A percentile compares a stretch with the other conserved stretches of the same genome.
phyloP scores from a whole-genome alignment of 2,797 vertebrate species.

The Silurus aristotelis region DNA sequence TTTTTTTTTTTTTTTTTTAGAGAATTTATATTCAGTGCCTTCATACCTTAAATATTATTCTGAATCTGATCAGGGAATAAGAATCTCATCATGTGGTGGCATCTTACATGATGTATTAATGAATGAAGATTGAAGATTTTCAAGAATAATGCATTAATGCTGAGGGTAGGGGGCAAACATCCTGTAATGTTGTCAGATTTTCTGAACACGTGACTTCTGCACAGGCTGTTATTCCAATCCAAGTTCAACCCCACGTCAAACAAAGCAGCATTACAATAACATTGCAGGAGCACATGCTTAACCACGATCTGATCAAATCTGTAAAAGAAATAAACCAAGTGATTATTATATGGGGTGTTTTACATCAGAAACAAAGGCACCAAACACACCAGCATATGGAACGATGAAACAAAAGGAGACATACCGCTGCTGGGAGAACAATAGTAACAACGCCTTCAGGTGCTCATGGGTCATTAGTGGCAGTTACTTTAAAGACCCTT shows the following conservation, averaged over 20 bases:
- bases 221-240: conserved; percentile 1
- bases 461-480: neutral
- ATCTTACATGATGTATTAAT: too few relatives aligned
- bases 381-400: conserved; percentile 32
- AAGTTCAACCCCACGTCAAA: neutral
- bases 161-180: too few relatives aligned
- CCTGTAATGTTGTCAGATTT: neutral
- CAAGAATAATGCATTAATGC: neutral
- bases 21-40: neutral
- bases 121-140: too few relatives aligned
- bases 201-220: conserved; percentile 36
- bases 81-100: neutral
- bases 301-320: neutral
- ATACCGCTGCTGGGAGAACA: conserved; percentile 41
- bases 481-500: neutral
- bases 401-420: conserved; percentile 53
- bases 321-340: neutral
- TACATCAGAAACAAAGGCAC: conserved; percentile 9
- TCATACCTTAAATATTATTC: neutral
- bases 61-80: neutral
- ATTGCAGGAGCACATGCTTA: neutral
- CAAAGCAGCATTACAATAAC: neutral
- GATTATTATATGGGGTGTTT: too few relatives aligned
- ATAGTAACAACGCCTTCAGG: conserved; percentile 36
- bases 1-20: too few relatives aligned